Evolutionary conservation across 2,888 invertebrate genomes (phyloP), one percentile per base, ranked within the genome.

Genomic region (Tipula lateralis): DNA sequence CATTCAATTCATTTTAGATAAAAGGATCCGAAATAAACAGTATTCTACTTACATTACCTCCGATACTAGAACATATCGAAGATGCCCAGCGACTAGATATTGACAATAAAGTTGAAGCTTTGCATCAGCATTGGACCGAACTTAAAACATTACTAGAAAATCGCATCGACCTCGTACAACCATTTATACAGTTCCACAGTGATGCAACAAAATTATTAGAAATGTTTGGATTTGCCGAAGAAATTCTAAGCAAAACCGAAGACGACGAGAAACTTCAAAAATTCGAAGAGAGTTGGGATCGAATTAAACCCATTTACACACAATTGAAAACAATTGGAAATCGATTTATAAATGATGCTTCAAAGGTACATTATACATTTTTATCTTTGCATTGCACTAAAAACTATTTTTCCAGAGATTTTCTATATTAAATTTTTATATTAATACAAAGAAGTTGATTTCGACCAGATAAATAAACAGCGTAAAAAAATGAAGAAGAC

Each of bases 151-250:
- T 92, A 30, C 89, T 94, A 5, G 91, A 93, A 85, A 91, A 91
- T 85, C 92, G 96, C 85, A 92, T 95, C 85, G 93, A 93, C 86
- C 90, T 95, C 19, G 92, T 93, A 16, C 92, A 92, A 80, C 89
- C 93, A 86, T 95, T 95, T 87, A 93, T 94, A 80, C 93, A 94
- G 86, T 95, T 96, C 90, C 94, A 95, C 87, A 92, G 93, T 87
- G 92, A 93, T 86, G 94, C 94, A 24, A 92, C 93, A 85, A 92
- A 93, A 88, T 91, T 95, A 83, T 91, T 92, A 85, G 91, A 91
- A 85, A 93, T 94, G 88, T 91, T 95, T 89, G 93, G 94, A 87
- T 91, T 91, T 85, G 87, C 95, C 84, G 94, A 95, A 87, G 90
- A 91, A 2, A 91, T 92, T 36, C 87, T 95, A 80, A 91, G 91